These are phyloP conservation scores for Hippocampus mohnikei DNA, from an alignment of 2,113 vertebrate species.

Conservation along the genomic window DNA sequence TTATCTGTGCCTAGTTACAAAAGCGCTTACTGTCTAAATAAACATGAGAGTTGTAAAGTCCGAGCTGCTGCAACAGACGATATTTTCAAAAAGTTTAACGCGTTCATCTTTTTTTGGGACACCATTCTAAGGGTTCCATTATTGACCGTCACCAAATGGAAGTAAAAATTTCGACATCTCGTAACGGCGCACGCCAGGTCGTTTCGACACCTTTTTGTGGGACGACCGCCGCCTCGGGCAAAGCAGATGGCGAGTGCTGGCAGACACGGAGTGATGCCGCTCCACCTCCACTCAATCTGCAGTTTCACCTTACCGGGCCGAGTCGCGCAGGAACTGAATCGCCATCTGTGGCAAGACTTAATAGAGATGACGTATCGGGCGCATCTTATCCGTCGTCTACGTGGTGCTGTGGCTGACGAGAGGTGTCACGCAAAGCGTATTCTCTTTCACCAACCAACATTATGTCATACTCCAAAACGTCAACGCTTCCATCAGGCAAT, in stretches of 20 bases:
- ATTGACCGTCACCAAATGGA: too few species aligned
- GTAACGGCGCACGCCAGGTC: neutral
- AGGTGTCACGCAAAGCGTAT: neutral
- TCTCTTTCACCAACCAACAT: neutral
- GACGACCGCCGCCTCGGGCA: conserved; percentile 45
- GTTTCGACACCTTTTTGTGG: conserved; percentile 48
- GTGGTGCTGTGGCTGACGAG: neutral
- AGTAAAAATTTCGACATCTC: neutral
- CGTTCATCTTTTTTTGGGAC: neutral
- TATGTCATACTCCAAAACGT: too few species aligned
- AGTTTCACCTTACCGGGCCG: conserved; percentile 34
- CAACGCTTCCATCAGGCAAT: neutral
- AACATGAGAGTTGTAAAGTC: neutral
- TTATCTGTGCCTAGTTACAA: neutral
- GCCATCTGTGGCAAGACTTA: conserved; percentile 5
- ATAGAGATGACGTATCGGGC: neutral
- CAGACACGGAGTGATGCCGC: conserved; percentile 22
- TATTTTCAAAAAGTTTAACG: too few species aligned
- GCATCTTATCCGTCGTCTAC: neutral
- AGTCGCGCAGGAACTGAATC: conserved; percentile 29
- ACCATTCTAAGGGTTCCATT: neutral
- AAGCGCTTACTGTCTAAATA: neutral
- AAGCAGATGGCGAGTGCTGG: conserved; percentile 54
- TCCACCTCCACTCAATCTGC: conserved; percentile 53
- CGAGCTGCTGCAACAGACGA: neutral